A percentile compares a stretch with the other conserved stretches of the same genome.
Conservation (phyloP, 2,113 vertebrate species). For the Carollia perspicillata region DNA sequence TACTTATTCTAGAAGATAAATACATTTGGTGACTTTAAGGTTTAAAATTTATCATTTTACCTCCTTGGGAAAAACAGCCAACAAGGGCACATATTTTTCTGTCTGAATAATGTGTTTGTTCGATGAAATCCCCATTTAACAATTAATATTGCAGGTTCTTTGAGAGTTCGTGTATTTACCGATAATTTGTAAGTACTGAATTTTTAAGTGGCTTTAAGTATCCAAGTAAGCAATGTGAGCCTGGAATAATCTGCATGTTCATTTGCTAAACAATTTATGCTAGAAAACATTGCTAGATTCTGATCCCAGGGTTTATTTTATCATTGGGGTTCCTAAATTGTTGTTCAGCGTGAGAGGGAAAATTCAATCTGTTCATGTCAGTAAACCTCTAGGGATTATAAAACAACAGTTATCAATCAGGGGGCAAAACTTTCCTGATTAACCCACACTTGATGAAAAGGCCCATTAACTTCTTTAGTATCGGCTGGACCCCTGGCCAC, state of each 20-base stretch:
- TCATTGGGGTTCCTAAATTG: conserved; percentile 42
- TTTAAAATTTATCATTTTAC: conserved; percentile 60
- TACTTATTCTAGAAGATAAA: conserved; percentile 58
- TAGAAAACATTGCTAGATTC: conserved; percentile 15
- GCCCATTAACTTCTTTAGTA: conserved; percentile 59
- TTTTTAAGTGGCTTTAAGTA: conserved; percentile 66
- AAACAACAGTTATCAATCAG: conserved; percentile 58
- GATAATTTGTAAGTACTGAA: conserved; percentile 56
- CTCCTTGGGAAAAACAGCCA: conserved; percentile 51
- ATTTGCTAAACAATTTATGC: conserved; percentile 56
- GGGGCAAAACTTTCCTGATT: conserved; percentile 58
- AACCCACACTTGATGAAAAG: conserved; percentile 57
- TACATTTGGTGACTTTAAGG: conserved; percentile 62
- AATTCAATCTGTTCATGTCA: conserved; percentile 56
- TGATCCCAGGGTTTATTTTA: conserved; percentile 50
- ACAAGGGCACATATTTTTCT: conserved; percentile 55
- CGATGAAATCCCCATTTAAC: conserved; percentile 50
- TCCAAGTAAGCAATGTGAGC: conserved; percentile 53
- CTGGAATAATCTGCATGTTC: conserved; percentile 31
- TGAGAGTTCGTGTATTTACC: conserved; percentile 65
- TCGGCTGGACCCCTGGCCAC: background rate
- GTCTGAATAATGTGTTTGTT: conserved; percentile 63
- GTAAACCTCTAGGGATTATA: conserved; percentile 57
- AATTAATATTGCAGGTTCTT: conserved; percentile 61
- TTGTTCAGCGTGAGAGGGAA: conserved; percentile 7